phyloP scores from a whole-genome alignment of 2,797 vertebrate genomes.

The Neoniphon sammara region DNA sequence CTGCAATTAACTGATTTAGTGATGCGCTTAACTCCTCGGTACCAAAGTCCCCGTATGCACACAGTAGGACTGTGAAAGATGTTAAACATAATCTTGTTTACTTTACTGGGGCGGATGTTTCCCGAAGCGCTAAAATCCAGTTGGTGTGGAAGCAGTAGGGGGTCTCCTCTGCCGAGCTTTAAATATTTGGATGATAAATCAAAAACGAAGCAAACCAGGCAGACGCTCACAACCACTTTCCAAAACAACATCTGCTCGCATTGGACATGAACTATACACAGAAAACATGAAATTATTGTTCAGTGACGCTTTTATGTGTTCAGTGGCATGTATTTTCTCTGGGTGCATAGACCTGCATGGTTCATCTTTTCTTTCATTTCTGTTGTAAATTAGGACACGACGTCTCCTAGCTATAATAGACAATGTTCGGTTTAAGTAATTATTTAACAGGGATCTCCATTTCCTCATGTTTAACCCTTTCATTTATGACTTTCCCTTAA shows the following conservation, averaged over 20 bases:
- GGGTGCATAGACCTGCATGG: no score
- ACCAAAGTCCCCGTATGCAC: background rate
- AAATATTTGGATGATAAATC: conserved; percentile 53
- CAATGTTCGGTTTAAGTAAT: no score
- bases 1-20: conserved; percentile 29
- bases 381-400: no score
- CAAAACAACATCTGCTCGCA: conserved; percentile 16
- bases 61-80: conserved; percentile 32
- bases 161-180: conserved; percentile 30
- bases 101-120: conserved; percentile 18
- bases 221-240: background rate
- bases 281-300: no score
- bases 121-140: conserved; percentile 16
- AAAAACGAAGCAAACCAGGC: background rate
- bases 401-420: no score
- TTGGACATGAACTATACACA: conserved; percentile 1
- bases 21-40: background rate
- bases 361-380: no score
- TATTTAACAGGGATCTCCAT: no score
- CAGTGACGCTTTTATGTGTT: no score
- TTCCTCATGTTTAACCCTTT: no score
- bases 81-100: conserved; percentile 40
- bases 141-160: conserved; percentile 25
- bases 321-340: no score
- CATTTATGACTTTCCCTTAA: no score